phyloP scores from a whole-genome alignment of 2,888 invertebrate species.

The Amblyteles armatorius region DNA sequence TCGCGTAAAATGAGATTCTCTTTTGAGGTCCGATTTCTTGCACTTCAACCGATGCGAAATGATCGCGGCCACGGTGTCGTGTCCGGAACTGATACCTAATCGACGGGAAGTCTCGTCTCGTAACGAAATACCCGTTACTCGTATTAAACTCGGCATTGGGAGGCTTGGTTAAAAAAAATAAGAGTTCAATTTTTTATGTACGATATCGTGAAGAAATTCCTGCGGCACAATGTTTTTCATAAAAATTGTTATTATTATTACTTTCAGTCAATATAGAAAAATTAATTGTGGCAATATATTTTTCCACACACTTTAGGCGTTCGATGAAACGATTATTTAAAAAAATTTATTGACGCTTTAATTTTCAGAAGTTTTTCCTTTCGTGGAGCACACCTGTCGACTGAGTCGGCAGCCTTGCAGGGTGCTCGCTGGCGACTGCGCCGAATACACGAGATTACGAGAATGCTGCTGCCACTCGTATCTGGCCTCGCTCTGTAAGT shows the following conservation, averaged over 20 bases:
- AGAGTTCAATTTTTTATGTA: neutral
- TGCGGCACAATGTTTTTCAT: no score
- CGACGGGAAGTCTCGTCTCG: slow-evolving; percentile 70
- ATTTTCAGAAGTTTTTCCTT: slow-evolving; percentile 88
- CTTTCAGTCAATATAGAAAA: no score
- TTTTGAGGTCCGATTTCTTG: neutral
- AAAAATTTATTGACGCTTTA: slow-evolving; percentile 34
- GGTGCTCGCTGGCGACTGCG: slow-evolving; percentile 88
- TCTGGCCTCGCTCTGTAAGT: slow-evolving; percentile 88
- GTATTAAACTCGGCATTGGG: neutral
- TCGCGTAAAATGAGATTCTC: slow-evolving; percentile 9
- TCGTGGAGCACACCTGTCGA: slow-evolving; percentile 90
- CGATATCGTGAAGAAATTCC: neutral
- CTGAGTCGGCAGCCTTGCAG: slow-evolving; percentile 87
- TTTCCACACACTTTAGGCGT: no score
- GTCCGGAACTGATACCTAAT: slow-evolving; percentile 65
- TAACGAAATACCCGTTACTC: slow-evolving; percentile 54
- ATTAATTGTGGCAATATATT: no score
- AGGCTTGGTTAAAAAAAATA: neutral
- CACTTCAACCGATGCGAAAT: neutral
- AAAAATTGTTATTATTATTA: no score
- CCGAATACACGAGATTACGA: slow-evolving; percentile 87
- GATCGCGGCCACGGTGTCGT: neutral
- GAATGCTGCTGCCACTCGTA: slow-evolving; percentile 89
- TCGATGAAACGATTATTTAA: neutral